phyloP scores from a whole-genome alignment of 2,888 invertebrate species.

The Deilephila elpenor region DNA sequence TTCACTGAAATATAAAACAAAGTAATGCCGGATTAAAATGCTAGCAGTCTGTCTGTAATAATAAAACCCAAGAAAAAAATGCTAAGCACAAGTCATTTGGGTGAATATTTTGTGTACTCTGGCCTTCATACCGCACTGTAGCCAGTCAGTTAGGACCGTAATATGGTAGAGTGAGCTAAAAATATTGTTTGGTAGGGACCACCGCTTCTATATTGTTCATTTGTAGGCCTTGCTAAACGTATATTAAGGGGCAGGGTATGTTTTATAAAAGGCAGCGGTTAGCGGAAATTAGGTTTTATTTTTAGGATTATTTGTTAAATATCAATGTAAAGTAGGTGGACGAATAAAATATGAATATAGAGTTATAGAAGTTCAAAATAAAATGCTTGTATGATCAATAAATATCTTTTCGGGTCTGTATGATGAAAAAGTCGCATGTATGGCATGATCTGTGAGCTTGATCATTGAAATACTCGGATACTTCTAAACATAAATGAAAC shows the following conservation, averaged over 20 bases:
- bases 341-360: too few species aligned
- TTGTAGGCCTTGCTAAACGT: slow-evolving; percentile 8
- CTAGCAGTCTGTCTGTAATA: not conserved
- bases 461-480: too few species aligned
- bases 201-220: slow-evolving; percentile 25
- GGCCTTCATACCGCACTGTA: not conserved
- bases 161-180: slow-evolving; percentile 5
- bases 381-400: too few species aligned
- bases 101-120: not conserved
- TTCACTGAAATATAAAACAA: not conserved
- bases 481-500: too few species aligned
- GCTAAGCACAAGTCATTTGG: not conserved
- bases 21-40: not conserved
- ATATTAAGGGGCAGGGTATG: not conserved
- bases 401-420: too few species aligned
- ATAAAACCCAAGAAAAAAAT: not conserved
- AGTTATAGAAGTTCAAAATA: too few species aligned
- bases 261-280: not conserved
- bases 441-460: too few species aligned
- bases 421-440: too few species aligned
- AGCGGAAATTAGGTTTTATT: not conserved
- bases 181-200: slow-evolving; percentile 25
- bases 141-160: not conserved
- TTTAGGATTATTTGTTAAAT: not conserved
- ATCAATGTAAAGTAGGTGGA: not conserved